A percentile compares a stretch with the other conserved stretches of the same genome.
phyloP scores from a whole-genome alignment of 2,888 invertebrate genomes.

The Octodonta nipae region DNA sequence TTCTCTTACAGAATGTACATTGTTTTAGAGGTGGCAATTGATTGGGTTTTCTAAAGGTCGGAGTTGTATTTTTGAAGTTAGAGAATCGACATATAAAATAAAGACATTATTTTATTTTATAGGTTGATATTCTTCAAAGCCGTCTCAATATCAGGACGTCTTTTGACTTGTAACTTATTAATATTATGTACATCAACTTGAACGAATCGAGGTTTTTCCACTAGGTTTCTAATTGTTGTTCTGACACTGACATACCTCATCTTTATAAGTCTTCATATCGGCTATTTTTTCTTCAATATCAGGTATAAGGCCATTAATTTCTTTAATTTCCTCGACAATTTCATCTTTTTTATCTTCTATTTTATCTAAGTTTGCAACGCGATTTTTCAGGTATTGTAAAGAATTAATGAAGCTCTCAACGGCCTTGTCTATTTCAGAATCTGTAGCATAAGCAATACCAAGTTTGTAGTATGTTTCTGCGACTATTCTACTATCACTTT shows the following conservation, averaged over 20 bases:
- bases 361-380: conserved; percentile 37
- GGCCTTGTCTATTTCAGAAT: conserved; percentile 64
- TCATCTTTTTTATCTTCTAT: conserved; percentile 45
- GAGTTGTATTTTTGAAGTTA: too few relatives aligned
- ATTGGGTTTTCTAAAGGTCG: too few relatives aligned
- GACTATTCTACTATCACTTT: conserved; percentile 54
- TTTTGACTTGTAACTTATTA: too few relatives aligned
- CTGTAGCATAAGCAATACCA: conserved; percentile 69
- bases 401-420: conserved; percentile 65
- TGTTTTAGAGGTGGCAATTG: too few relatives aligned
- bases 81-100: too few relatives aligned
- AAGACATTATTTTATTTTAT: too few relatives aligned
- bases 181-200: too few relatives aligned
- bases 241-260: conserved; percentile 57
- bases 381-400: conserved; percentile 54
- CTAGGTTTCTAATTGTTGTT: too few relatives aligned
- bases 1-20: too few relatives aligned
- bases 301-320: conserved; percentile 68
- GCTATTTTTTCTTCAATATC: conserved; percentile 80
- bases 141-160: too few relatives aligned
- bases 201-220: too few relatives aligned
- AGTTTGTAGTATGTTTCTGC: conserved; percentile 85
- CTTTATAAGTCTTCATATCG: conserved; percentile 71
- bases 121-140: too few relatives aligned
- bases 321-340: conserved; percentile 61